These are phyloP conservation scores for Leptinotarsa defecta DNA, from an alignment of 1,140 invertebrate genomes.

Conservation along the genomic window DNA sequence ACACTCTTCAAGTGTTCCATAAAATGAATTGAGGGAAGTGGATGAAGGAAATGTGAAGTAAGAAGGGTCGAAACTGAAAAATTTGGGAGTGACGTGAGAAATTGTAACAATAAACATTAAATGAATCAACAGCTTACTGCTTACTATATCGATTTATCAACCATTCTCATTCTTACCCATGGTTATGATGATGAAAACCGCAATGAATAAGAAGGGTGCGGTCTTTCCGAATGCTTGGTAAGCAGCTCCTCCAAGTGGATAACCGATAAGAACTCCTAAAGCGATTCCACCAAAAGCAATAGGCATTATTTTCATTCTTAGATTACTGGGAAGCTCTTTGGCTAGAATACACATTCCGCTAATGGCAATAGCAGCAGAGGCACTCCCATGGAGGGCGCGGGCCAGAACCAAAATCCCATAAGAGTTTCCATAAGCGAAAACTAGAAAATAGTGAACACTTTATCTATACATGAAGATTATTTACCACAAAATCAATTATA, in stretches of 20 bases:
- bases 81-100: no score
- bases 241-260: constrained; percentile 76
- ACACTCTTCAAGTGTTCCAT: no score
- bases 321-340: constrained; percentile 62
- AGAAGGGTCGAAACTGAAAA: no score
- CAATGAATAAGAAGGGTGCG: constrained; percentile 73
- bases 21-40: no score
- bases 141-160: no score
- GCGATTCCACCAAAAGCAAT: constrained; percentile 80
- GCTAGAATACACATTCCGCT: constrained; percentile 73
- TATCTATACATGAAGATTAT: constrained; percentile 8
- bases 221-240: constrained; percentile 77
- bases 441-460: constrained; percentile 58
- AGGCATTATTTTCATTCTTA: constrained; percentile 74
- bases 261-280: constrained; percentile 76
- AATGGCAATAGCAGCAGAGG: constrained; percentile 80
- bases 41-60: no score
- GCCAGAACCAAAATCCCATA: constrained; percentile 78
- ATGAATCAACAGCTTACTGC: no score
- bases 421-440: constrained; percentile 81
- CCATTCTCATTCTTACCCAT: constrained; percentile 48
- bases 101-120: no score
- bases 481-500: no score
- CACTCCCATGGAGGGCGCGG: constrained; percentile 82
- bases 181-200: constrained; percentile 64